Evolutionary conservation across 2,797 vertebrate genomes (phyloP).

Genomic region (Parauchenoglanis ngamensis): DNA sequence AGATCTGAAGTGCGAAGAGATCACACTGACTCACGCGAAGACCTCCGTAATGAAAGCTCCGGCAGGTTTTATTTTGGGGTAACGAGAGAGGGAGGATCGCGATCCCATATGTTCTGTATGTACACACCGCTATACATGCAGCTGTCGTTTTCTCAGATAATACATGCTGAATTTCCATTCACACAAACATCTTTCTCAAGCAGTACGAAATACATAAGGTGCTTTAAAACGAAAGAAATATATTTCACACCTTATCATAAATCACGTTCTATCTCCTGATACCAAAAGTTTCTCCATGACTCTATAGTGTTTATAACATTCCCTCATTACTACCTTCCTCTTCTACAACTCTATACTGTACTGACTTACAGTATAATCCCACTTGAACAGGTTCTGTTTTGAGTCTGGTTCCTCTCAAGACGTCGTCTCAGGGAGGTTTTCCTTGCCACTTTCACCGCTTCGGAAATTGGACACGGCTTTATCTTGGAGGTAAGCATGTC

Average conservation of each 20-base stretch:
- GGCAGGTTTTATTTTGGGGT: neutral
- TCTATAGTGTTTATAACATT: too few species aligned
- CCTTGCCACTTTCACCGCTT: neutral
- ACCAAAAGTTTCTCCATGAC: too few species aligned
- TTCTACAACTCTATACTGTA: neutral
- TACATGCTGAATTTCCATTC: too few species aligned
- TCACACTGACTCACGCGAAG: neutral
- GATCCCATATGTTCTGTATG: neutral
- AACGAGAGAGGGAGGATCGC: neutral
- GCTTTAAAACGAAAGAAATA: too few species aligned
- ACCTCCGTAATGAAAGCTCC: neutral
- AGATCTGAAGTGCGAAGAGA: neutral
- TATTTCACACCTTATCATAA: too few species aligned
- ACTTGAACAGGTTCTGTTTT: neutral
- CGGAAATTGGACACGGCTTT: neutral
- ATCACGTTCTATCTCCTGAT: too few species aligned
- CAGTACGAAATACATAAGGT: too few species aligned
- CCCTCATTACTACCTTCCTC: neutral
- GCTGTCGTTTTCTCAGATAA: neutral
- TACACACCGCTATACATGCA: neutral
- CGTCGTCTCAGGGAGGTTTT: neutral
- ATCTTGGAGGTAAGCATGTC: neutral
- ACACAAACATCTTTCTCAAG: too few species aligned
- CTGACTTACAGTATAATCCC: neutral
- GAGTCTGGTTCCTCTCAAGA: neutral